phyloP scores from a whole-genome alignment of 1,140 invertebrate genomes.

The Leguminivora glycinivorella region DNA sequence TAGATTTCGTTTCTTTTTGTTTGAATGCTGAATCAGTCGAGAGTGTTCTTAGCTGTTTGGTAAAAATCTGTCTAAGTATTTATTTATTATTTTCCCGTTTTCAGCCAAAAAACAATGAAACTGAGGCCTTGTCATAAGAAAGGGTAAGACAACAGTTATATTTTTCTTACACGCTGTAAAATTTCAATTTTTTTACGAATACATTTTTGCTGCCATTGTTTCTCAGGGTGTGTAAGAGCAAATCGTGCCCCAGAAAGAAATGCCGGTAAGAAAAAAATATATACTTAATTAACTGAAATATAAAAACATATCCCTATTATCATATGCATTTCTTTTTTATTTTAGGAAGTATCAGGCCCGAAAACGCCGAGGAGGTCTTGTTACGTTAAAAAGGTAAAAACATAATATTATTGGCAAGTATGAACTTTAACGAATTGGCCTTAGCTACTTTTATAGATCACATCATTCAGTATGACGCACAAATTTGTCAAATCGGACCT shows the following conservation, averaged over 20 bases:
- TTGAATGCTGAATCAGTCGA: too few relatives aligned
- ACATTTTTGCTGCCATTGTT: slow-evolving; percentile 28
- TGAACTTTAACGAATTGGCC: too few relatives aligned
- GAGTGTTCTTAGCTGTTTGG: too few relatives aligned
- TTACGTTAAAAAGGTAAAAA: slow-evolving; percentile 40
- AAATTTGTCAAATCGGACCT: too few relatives aligned
- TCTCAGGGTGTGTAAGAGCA: slow-evolving; percentile 55
- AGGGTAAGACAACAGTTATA: background rate
- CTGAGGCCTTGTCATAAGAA: background rate
- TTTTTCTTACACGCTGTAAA: too few relatives aligned
- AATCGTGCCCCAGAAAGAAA: slow-evolving; percentile 53
- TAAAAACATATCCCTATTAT: background rate
- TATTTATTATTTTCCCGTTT: background rate
- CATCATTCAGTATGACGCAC: too few relatives aligned
- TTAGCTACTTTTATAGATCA: too few relatives aligned
- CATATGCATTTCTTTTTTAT: slow-evolving; percentile 16
- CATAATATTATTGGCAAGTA: too few relatives aligned
- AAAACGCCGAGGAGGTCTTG: slow-evolving; percentile 37
- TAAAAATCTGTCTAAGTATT: too few relatives aligned
- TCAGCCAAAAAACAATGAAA: background rate
- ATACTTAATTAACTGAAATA: background rate
- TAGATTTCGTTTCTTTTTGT: too few relatives aligned
- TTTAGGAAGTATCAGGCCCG: slow-evolving; percentile 43
- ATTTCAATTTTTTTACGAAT: background rate
- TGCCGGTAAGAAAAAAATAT: slow-evolving; percentile 49